Percentiles rank a stretch among this genome's conserved stretches.
phyloP scores from a whole-genome alignment of 2,113 vertebrate genomes.

The Herpailurus yagouaroundi region DNA sequence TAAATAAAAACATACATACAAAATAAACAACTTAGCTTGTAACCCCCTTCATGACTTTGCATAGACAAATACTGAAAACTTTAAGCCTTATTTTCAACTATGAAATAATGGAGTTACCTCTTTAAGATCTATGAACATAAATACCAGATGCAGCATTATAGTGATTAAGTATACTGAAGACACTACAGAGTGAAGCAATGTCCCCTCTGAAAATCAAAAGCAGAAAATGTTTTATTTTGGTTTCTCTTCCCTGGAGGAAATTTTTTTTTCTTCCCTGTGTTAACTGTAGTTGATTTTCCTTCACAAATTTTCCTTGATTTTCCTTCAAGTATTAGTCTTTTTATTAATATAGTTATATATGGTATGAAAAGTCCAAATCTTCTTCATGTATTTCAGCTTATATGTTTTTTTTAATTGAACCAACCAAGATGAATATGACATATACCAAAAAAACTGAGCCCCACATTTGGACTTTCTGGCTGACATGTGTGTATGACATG shows the following conservation, averaged over 20 bases:
- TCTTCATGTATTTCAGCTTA: not conserved
- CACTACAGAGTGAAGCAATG: not conserved
- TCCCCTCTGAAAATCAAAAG: not conserved
- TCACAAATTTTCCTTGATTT: not conserved
- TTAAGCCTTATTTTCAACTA: not conserved
- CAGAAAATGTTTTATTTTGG: not conserved
- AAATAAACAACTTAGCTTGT: not conserved
- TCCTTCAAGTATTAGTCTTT: not conserved
- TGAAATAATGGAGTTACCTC: not conserved
- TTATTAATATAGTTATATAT: not conserved
- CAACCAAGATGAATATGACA: not conserved
- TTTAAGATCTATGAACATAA: not conserved
- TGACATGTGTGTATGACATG: not conserved
- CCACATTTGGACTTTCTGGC: not conserved
- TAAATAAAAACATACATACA: conserved; percentile 5
- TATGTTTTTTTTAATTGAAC: not conserved
- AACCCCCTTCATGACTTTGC: not conserved
- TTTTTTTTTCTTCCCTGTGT: not conserved
- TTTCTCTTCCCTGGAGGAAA: not conserved
- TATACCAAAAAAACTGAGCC: not conserved
- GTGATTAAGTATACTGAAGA: not conserved
- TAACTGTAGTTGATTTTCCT: not conserved
- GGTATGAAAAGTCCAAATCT: not conserved
- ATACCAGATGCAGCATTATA: not conserved
- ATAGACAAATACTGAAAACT: not conserved